These are phyloP conservation scores for Branchellion lobata DNA, from an alignment of 2,888 invertebrate species.

Conservation along the genomic window DNA sequence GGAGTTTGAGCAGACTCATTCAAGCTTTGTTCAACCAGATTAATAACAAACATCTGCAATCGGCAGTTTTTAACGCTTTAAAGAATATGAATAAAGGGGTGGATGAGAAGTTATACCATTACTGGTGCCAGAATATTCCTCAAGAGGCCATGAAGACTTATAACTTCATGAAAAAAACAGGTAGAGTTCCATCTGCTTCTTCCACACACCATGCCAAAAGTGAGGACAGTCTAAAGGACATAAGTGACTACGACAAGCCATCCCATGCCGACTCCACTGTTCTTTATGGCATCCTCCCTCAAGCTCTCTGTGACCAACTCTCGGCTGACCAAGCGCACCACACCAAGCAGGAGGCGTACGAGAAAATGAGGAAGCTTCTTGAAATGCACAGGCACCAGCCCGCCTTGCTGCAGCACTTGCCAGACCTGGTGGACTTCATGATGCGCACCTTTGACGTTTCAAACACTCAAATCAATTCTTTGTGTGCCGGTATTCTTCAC, in stretches of 20 bases:
- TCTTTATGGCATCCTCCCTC: slow-evolving; percentile 28
- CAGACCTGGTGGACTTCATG: slow-evolving; percentile 33
- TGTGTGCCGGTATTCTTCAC: slow-evolving; percentile 28
- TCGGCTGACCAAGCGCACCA: not conserved
- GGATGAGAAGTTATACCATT: slow-evolving; percentile 16
- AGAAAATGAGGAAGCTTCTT: slow-evolving; percentile 2
- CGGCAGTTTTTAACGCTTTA: not conserved
- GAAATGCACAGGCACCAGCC: not conserved
- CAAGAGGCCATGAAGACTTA: slow-evolving; percentile 23
- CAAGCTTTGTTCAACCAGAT: slow-evolving; percentile 35
- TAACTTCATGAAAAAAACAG: slow-evolving; percentile 19
- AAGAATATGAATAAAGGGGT: slow-evolving; percentile 13
- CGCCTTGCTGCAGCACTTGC: not conserved
- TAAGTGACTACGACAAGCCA: not conserved
- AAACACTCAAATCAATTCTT: not conserved
- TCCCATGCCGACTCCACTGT: not conserved
- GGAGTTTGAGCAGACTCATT: not conserved
- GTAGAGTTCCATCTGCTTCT: not conserved
- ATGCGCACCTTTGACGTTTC: slow-evolving; percentile 19
- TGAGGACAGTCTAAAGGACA: slow-evolving; percentile 15
- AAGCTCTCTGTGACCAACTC: not conserved
- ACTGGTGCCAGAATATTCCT: slow-evolving; percentile 18
- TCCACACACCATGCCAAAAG: slow-evolving; percentile 25
- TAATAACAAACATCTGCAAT: slow-evolving; percentile 32
- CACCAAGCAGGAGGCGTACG: not conserved